These are phyloP conservation scores for Nyctalus aviator DNA, from an alignment of 2,797 vertebrate species.

Conservation along the genomic window DNA sequence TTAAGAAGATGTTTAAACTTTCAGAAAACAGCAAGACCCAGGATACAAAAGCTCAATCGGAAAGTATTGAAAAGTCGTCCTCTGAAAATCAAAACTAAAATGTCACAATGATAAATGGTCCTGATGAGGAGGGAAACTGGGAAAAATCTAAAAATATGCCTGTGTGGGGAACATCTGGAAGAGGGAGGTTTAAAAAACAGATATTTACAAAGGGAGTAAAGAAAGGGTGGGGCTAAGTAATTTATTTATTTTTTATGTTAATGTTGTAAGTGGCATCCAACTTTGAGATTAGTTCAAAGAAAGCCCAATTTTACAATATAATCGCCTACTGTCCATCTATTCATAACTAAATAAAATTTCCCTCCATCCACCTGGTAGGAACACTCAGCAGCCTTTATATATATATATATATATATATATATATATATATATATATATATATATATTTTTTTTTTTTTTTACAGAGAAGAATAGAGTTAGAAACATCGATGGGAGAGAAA, in stretches of 20 bases:
- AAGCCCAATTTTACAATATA: neutral
- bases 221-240: neutral
- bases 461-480: no score
- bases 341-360: neutral
- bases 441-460: no score
- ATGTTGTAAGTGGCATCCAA: neutral
- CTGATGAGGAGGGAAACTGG: neutral
- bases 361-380: neutral
- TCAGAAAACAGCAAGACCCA: conserved; percentile 13
- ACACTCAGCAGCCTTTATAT: neutral
- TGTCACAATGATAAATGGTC: conserved; percentile 2
- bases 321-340: neutral
- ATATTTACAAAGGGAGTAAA: neutral
- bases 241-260: neutral
- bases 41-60: neutral
- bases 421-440: no score
- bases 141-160: conserved; percentile 20
- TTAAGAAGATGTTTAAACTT: conserved; percentile 9
- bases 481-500: no score
- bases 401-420: no score
- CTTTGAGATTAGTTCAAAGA: neutral
- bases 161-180: neutral
- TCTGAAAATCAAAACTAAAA: conserved; percentile 57
- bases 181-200: neutral
- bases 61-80: conserved; percentile 6